phyloP scores from a whole-genome alignment of 1,140 invertebrate genomes.

The Vollenhovia emeryi region DNA sequence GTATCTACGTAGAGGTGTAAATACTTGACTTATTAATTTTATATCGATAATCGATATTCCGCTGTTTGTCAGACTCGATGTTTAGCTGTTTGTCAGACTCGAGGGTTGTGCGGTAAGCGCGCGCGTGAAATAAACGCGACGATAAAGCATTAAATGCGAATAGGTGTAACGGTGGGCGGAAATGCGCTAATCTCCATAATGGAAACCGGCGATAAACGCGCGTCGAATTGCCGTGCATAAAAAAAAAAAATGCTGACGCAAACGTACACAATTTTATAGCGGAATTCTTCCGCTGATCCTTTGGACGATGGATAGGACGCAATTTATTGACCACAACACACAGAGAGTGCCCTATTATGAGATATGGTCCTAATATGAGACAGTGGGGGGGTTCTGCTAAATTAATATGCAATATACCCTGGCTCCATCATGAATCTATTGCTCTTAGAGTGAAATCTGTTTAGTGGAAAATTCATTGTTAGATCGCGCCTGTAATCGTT shows the following conservation, averaged over 20 bases:
- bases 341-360: too few species aligned
- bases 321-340: background rate
- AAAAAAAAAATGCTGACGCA: background rate
- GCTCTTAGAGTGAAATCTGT: too few species aligned
- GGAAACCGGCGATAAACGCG: background rate
- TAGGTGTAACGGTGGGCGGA: background rate
- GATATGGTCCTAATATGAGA: too few species aligned
- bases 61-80: slow-evolving; percentile 1
- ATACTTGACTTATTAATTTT: slow-evolving; percentile 53
- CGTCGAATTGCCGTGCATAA: background rate
- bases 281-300: background rate
- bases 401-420: too few species aligned
- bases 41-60: slow-evolving; percentile 33
- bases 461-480: too few species aligned
- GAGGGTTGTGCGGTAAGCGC: background rate
- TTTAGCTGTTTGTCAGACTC: background rate
- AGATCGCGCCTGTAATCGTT: too few species aligned
- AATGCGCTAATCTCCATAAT: background rate
- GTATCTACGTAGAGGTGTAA: background rate
- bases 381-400: too few species aligned
- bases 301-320: background rate
- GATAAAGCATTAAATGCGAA: background rate
- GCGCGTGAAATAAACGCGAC: slow-evolving; percentile 8
- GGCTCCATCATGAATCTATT: too few species aligned
- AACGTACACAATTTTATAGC: background rate